Conservation (phyloP, 2,113 vertebrate species). For the Notothenia coriiceps region DNA sequence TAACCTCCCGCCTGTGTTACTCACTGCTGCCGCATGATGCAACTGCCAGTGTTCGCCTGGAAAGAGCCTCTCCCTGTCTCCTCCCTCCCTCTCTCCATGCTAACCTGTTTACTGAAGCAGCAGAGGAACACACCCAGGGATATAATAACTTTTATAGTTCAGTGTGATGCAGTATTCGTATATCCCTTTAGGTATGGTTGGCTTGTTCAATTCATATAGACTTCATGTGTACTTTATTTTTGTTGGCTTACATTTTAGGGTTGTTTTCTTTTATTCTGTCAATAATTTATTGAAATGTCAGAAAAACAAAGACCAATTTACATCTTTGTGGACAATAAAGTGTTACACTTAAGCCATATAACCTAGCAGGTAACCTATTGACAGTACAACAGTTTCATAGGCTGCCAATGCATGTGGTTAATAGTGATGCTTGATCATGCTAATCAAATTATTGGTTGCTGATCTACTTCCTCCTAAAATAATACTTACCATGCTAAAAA, state of each 20-base stretch:
- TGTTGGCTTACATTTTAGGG: neutral
- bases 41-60: conserved; percentile 36
- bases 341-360: neutral
- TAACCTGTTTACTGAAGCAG: conserved; percentile 17
- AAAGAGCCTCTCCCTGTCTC: conserved; percentile 31
- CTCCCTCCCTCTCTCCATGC: conserved; percentile 9
- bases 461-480: neutral
- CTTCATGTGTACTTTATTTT: neutral
- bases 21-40: conserved; percentile 60
- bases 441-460: too few relatives aligned
- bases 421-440: neutral
- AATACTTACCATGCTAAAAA: neutral
- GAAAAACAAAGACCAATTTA: neutral
- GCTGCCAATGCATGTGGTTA: neutral
- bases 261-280: neutral
- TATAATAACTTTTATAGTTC: neutral
- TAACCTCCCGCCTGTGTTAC: conserved; percentile 53
- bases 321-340: neutral
- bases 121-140: conserved; percentile 9
- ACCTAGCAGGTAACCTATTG: neutral
- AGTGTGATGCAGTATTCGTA: neutral
- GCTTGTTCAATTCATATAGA: neutral
- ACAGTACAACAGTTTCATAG: neutral
- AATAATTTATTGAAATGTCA: neutral
- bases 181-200: too few relatives aligned